phyloP scores from a whole-genome alignment of 2,888 invertebrate genomes.

The Meiosimyza decipiens region DNA sequence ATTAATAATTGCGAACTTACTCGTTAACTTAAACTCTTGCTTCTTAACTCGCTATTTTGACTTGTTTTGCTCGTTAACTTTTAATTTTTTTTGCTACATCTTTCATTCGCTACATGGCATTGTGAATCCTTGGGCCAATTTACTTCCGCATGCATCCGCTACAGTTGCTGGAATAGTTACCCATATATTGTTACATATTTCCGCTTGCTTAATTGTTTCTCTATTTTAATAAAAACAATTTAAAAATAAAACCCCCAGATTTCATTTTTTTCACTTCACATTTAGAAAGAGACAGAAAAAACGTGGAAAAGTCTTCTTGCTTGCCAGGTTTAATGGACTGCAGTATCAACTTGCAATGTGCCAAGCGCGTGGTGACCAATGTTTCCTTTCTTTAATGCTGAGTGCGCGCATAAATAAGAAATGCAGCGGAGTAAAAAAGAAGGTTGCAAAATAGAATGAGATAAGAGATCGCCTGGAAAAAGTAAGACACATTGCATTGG shows the following conservation, averaged over 20 bases:
- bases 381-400: conserved; percentile 58
- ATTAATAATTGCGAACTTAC: too few species aligned
- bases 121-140: too few species aligned
- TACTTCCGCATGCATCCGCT: too few species aligned
- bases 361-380: conserved; percentile 33
- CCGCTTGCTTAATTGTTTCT: conserved; percentile 36
- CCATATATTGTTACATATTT: background rate
- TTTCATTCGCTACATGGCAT: too few species aligned
- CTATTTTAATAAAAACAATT: conserved; percentile 35
- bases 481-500: conserved; percentile 6
- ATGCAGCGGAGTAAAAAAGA: background rate
- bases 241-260: conserved; percentile 12
- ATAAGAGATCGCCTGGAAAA: background rate
- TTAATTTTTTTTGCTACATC: too few species aligned
- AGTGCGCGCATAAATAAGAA: conserved; percentile 58
- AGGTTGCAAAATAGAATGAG: background rate
- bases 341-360: conserved; percentile 8
- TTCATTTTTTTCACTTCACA: too few species aligned
- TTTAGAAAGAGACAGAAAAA: too few species aligned
- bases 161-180: too few species aligned
- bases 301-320: background rate
- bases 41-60: too few species aligned
- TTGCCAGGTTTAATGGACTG: conserved; percentile 29
- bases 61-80: too few species aligned
- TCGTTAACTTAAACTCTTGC: too few species aligned